Evolutionary conservation across 1,140 invertebrate genomes (phyloP), one percentile per base, ranked within the genome.

Genomic region (Lerema accius): DNA sequence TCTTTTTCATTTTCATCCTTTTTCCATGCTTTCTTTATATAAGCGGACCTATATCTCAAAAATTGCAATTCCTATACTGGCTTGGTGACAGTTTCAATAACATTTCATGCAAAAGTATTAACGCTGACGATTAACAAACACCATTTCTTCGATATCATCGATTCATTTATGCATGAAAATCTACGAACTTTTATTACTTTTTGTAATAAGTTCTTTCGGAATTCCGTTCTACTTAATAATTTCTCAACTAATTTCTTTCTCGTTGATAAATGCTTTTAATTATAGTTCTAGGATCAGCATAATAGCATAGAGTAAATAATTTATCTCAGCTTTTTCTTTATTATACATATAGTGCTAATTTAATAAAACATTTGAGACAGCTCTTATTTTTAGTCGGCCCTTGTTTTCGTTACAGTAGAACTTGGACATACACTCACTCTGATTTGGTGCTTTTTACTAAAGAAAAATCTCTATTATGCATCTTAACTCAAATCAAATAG

Each of bases 1-100:
- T 88, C 87, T 82, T 90, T 90, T 90, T 89, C 82, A 89, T 89
- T 90, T 86, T 86, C 87, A 89, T 83, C 82, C 84, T 89, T 69
- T 78, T 68, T 87, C 83, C 82, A 83, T 85, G 87, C 87, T 90
- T 90, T 78, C 69, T 82, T 84, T 82, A 74, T 78, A 81, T 78
- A 69, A 58, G 84, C 86, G 81, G 79, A 84, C 79, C 78, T 88
- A 82, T 83, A 77, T 85, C 80, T 84, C 68, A 73, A 71, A 58
- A 73, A 76, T 76, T 71, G 82, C 79, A 80, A 81, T 78, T 76
- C 77, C 70, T 84, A 79, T 77, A 81, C 75, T 69, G 81, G 80
- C 82, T 86, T 89, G 84, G 84, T 86, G 84, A 86, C 69, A 84
- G 85, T 84, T 71, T 76, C 67, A 79, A 78, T 67, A 71, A 81